phyloP scores from a whole-genome alignment of 2,797 vertebrate genomes.

The Monodelphis domestica region DNA sequence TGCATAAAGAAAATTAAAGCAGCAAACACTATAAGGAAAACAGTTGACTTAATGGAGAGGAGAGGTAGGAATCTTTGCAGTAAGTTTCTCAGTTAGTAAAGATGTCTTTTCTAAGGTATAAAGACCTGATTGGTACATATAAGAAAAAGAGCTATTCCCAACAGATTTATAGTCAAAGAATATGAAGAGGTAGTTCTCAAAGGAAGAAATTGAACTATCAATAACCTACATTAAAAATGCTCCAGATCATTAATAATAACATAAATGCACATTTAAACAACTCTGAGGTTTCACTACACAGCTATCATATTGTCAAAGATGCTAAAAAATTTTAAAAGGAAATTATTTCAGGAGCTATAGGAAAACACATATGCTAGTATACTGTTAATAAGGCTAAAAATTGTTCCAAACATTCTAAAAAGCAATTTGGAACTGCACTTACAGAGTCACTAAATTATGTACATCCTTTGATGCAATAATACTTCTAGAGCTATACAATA shows the following conservation, averaged over 20 bases:
- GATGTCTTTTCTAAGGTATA: neutral
- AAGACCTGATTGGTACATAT: neutral
- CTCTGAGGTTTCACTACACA: neutral
- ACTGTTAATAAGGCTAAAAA: neutral
- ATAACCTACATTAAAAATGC: neutral
- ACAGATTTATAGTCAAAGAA: no score
- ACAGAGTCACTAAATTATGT: neutral
- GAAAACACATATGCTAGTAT: neutral
- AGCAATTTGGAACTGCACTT: neutral
- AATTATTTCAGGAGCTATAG: neutral
- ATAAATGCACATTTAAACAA: neutral
- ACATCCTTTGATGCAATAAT: neutral
- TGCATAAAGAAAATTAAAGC: neutral
- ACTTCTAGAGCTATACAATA: neutral
- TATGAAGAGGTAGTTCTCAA: neutral
- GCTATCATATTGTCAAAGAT: neutral
- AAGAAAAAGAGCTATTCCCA: neutral
- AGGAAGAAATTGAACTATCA: neutral
- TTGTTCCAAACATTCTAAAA: neutral
- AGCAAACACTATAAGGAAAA: neutral
- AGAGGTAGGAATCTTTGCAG: neutral
- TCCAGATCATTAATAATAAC: neutral
- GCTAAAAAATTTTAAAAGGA: neutral
- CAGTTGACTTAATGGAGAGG: neutral
- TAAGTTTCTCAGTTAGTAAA: neutral